phyloP scores from a whole-genome alignment of 2,888 invertebrate genomes.

The Drosophila sordidapex region DNA sequence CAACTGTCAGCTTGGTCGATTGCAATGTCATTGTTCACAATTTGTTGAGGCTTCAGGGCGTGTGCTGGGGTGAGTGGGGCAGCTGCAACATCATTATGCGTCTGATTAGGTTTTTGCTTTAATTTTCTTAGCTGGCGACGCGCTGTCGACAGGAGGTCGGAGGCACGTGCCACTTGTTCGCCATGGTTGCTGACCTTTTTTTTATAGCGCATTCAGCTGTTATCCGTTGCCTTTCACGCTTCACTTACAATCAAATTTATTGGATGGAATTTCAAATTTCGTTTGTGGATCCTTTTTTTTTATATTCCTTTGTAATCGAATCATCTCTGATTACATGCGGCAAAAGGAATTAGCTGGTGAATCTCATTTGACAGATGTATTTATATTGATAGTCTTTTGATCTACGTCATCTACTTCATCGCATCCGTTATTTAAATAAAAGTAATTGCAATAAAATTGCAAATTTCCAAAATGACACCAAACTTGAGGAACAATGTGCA shows the following conservation, averaged over 20 bases:
- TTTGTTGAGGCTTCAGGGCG: conserved; percentile 1
- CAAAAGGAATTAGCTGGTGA: conserved; percentile 32
- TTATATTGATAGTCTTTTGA: neutral
- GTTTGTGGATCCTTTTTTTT: conserved; percentile 17
- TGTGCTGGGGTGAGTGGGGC: neutral
- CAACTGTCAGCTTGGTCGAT: conserved; percentile 26
- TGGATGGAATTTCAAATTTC: conserved; percentile 45
- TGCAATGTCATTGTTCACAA: conserved; percentile 10
- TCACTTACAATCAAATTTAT: conserved; percentile 67
- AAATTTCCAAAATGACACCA: conserved; percentile 4
- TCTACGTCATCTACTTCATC: neutral
- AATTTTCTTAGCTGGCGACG: conserved; percentile 40
- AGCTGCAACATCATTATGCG: conserved; percentile 47
- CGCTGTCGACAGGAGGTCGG: conserved; percentile 2
- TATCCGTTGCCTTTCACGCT: conserved; percentile 61
- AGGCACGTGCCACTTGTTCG: conserved; percentile 4
- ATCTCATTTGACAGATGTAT: neutral
- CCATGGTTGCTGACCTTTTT: conserved; percentile 52
- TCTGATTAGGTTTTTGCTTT: conserved; percentile 69
- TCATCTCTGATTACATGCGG: conserved; percentile 35
- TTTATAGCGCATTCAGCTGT: conserved; percentile 11
- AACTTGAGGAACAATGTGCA: conserved; percentile 23
- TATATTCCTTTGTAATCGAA: neutral
- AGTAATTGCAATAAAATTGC: conserved; percentile 43
- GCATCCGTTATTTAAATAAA: conserved; percentile 16